phyloP scores from a whole-genome alignment of 2,113 vertebrate genomes.

The Misgurnus anguillicaudatus region DNA sequence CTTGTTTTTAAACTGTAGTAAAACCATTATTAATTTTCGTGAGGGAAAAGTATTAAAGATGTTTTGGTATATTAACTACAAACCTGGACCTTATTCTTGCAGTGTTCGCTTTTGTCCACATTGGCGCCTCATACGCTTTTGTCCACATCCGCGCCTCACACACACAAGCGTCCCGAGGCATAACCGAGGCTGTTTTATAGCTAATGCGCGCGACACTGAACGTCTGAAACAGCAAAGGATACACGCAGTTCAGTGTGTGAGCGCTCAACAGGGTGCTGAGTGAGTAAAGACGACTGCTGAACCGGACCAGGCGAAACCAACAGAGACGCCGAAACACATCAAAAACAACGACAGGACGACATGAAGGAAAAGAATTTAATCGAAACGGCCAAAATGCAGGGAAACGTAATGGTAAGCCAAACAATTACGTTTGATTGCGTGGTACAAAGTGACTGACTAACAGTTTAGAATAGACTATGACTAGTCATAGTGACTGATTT shows the following conservation, averaged over 20 bases:
- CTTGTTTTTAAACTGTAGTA: too few species aligned
- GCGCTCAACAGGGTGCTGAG: slow-evolving; percentile 40
- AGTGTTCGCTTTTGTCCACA: too few species aligned
- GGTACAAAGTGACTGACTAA: neutral
- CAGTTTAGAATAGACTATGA: too few species aligned
- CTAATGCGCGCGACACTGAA: neutral
- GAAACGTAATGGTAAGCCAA: slow-evolving; percentile 93
- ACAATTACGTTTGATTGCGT: slow-evolving; percentile 12
- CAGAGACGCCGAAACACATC: neutral
- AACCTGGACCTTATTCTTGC: too few species aligned
- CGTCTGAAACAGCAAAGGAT: neutral
- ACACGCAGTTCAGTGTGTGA: slow-evolving; percentile 9
- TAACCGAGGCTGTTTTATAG: neutral
- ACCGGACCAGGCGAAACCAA: slow-evolving; percentile 35
- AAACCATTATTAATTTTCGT: too few species aligned
- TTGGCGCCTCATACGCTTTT: too few species aligned
- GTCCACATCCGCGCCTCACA: too few species aligned
- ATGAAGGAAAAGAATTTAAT: slow-evolving; percentile 97
- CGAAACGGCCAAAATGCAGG: slow-evolving; percentile 96
- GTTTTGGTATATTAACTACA: too few species aligned
- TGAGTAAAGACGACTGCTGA: neutral
- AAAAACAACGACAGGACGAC: slow-evolving; percentile 45
- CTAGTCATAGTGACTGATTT: too few species aligned
- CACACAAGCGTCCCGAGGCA: neutral
- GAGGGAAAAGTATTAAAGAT: too few species aligned